Percentiles rank a stretch among this genome's conserved stretches.
phyloP scores from a whole-genome alignment of 2,113 vertebrate species.

The Psophia crepitans region DNA sequence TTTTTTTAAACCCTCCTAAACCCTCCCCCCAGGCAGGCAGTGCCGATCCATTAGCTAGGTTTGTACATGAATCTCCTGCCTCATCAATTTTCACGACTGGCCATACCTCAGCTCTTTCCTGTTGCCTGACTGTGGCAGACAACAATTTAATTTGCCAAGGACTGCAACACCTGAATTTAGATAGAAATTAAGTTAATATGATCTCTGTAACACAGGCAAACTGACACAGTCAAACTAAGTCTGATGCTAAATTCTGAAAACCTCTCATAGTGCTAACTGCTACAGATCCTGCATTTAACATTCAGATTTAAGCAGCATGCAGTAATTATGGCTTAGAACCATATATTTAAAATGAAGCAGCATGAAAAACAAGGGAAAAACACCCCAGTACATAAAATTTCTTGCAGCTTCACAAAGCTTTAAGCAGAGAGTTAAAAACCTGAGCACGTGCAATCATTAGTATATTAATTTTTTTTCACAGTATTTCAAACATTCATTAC shows the following conservation, averaged over 20 bases:
- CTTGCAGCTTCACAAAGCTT: not conserved
- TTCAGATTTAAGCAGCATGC: slow-evolving; percentile 24
- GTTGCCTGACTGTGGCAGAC: not conserved
- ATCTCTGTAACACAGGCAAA: not conserved
- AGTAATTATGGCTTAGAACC: slow-evolving; percentile 1
- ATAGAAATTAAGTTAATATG: not conserved
- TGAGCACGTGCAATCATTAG: not conserved
- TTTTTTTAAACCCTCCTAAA: not conserved
- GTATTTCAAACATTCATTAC: not conserved
- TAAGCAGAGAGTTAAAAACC: not conserved
- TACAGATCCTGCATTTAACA: slow-evolving; percentile 24
- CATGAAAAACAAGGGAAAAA: not conserved
- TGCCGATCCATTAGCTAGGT: not conserved
- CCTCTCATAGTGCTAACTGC: not conserved
- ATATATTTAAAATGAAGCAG: not conserved
- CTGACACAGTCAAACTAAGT: not conserved
- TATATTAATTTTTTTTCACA: not conserved
- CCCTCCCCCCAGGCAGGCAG: not conserved
- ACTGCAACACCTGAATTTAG: not conserved
- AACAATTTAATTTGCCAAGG: not conserved
- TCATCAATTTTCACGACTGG: not conserved
- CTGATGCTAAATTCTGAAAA: not conserved
- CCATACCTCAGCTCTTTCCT: not conserved
- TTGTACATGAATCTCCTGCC: not conserved
- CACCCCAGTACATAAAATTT: not conserved